Conservation (phyloP, 1,140 invertebrate genomes). For the Drosophila repleta region DNA sequence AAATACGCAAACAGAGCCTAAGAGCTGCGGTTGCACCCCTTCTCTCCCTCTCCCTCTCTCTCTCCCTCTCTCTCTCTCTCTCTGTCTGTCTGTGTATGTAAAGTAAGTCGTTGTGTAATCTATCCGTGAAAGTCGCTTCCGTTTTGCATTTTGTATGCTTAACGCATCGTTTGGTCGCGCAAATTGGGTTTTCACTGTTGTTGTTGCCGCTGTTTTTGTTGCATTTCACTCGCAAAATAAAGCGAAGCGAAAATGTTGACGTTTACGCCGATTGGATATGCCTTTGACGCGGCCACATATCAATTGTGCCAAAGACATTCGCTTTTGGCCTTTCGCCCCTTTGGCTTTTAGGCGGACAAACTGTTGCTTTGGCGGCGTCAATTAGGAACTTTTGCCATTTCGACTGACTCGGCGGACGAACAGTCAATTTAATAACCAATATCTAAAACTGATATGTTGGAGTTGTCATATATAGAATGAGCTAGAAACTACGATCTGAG, state of each 20-base stretch:
- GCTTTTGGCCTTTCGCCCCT: background rate
- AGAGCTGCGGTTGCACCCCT: background rate
- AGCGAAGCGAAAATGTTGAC: constrained; percentile 23
- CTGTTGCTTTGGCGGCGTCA: constrained; percentile 22
- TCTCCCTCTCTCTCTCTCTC: background rate
- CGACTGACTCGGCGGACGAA: background rate
- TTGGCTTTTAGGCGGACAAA: constrained; percentile 2
- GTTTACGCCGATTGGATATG: constrained; percentile 38
- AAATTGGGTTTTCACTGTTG: constrained; percentile 70
- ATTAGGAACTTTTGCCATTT: constrained; percentile 51
- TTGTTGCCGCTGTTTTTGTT: constrained; percentile 29
- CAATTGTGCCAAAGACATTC: constrained; percentile 13
- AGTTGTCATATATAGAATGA: constrained; percentile 16
- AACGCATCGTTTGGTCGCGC: constrained; percentile 64
- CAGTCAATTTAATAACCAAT: constrained; percentile 50
- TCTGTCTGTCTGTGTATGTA: background rate
- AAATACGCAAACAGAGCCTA: constrained; percentile 36
- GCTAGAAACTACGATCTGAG: background rate
- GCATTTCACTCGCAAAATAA: constrained; percentile 17
- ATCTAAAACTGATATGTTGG: constrained; percentile 26
- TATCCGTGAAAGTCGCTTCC: constrained; percentile 71
- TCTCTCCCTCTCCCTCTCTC: too few relatives aligned
- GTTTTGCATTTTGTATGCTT: constrained; percentile 72
- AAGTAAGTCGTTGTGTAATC: constrained; percentile 66
- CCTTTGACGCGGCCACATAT: constrained; percentile 41